Evolutionary conservation across 2,888 invertebrate genomes (phyloP).

Genomic region (Candidula unifasciata): DNA sequence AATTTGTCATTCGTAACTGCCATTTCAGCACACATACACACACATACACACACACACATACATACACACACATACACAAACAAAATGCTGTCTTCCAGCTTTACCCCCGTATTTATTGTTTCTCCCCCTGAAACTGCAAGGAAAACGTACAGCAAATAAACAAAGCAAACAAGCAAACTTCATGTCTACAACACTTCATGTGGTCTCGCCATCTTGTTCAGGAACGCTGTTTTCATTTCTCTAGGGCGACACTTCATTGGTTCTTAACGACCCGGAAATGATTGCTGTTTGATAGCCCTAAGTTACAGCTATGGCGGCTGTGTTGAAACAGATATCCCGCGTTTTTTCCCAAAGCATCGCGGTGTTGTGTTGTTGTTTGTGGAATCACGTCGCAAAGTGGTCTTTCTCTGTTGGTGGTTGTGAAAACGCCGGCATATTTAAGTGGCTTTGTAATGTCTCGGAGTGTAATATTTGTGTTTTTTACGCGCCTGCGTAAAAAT

Average conservation of each 20-base stretch:
- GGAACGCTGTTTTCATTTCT: slow-evolving; percentile 34
- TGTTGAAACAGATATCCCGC: not conserved
- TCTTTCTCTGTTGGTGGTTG: not conserved
- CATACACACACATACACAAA: too few relatives aligned
- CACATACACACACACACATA: too few relatives aligned
- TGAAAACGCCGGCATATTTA: not conserved
- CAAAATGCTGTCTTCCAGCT: too few relatives aligned
- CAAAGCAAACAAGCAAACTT: not conserved
- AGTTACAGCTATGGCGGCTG: slow-evolving; percentile 24
- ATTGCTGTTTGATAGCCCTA: slow-evolving; percentile 30
- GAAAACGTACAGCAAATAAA: not conserved
- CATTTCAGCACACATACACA: too few relatives aligned
- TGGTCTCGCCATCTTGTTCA: not conserved
- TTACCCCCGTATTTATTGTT: too few relatives aligned
- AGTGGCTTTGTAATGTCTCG: slow-evolving; percentile 1
- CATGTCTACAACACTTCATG: slow-evolving; percentile 3
- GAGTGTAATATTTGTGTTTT: not conserved
- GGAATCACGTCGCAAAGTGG: not conserved
- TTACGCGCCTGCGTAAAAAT: not conserved
- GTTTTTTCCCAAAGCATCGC: not conserved
- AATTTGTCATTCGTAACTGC: too few relatives aligned
- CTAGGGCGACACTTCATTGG: slow-evolving; percentile 29
- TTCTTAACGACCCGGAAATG: slow-evolving; percentile 34
- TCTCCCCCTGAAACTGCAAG: too few relatives aligned
- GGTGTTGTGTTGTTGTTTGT: not conserved